Percentiles rank a stretch among this genome's conserved stretches.
These are phyloP conservation scores for Dasypus novemcinctus DNA, from an alignment of 2,113 vertebrate species.

Conservation along the genomic window DNA sequence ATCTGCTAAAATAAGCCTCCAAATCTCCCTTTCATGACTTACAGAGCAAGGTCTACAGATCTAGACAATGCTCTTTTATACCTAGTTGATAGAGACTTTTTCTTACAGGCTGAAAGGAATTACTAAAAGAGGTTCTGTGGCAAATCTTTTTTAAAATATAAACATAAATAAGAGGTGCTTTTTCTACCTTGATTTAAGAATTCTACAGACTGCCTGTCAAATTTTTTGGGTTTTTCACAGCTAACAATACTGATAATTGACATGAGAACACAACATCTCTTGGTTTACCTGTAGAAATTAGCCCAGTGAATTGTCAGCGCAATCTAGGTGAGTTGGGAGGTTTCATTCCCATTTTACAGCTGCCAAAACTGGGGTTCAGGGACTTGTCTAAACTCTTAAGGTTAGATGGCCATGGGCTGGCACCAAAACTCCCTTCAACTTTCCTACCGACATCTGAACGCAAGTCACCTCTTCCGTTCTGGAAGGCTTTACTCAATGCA, in stretches of 20 bases:
- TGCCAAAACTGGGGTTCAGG: neutral
- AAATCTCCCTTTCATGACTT: neutral
- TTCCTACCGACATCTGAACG: neutral
- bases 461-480: neutral
- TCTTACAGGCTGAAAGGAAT: neutral
- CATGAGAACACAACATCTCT: neutral
- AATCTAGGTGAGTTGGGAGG: neutral
- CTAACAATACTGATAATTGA: neutral
- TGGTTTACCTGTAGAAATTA: neutral
- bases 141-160: neutral
- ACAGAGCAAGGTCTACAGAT: neutral
- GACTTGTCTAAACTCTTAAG: neutral
- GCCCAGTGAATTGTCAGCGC: fast-evolving
- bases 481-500: neutral
- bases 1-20: neutral
- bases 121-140: neutral
- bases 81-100: neutral
- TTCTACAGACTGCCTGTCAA: neutral
- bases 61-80: neutral
- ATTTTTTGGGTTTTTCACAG: neutral
- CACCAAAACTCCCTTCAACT: neutral
- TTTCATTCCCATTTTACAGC: neutral
- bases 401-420: neutral
- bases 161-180: neutral
- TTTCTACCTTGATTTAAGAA: neutral